Base-by-base conservation (phyloP, 2,888 invertebrate genomes). In the Chloromyia formosa region DNA sequence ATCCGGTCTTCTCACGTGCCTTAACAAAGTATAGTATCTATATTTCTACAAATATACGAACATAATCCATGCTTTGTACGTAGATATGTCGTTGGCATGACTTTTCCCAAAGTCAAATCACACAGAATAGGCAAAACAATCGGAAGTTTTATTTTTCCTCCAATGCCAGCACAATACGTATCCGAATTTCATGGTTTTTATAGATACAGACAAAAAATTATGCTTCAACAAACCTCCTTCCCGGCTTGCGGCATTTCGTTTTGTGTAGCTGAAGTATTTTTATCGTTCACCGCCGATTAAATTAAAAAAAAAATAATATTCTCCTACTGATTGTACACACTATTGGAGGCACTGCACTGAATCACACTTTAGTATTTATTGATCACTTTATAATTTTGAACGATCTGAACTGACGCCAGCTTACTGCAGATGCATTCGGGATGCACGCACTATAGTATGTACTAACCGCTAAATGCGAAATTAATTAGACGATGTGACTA, bases 151-250 rank as follows among this genome's bases (percentile, higher is more conserved):
- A 35, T 35, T 35, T 35, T 35, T 35, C 27, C 27, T 35, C 7
- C 27, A 35, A 35, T 35, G 27, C 7, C 27, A 35, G 27, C 27
- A 35, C 27, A 7, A 35, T n/a, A 35, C 27, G 27, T 4, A 4
- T 35, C 27, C 27, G 27, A 35, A 35, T 35, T 35, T 7, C 27
- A 35, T 35, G 7, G 27, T 4, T 35, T 35, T 35, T 7, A 35
- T 35, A 35, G 27, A 35, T 7, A 35, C n/a, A 35, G 27, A 35
- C 27, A 35, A 7, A 35, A 35, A 35, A 35, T 35, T 35, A 35
- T 35, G 10, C 61, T 61, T 22, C n/a, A 14, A 71, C 71, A 27
- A 16, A 71, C 71, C 58, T 71, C 71, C 27, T 71, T 71, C 27
- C 0, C 71, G 18, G 58, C 3, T 27, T 71, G 16, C 4, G 71